These are phyloP conservation scores for Dufourea novaeangliae DNA, from an alignment of 1,140 invertebrate species.

Conservation along the genomic window DNA sequence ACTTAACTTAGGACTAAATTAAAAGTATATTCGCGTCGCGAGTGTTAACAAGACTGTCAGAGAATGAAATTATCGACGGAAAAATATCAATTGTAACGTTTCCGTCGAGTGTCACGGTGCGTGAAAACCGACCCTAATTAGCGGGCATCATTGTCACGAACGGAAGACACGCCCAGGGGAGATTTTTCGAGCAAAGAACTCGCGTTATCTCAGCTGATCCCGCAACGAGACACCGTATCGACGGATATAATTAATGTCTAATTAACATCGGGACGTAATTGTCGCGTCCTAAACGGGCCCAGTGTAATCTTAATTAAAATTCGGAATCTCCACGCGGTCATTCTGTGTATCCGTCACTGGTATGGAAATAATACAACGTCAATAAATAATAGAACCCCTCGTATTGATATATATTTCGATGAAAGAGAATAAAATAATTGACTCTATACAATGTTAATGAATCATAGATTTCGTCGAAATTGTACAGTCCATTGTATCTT, in stretches of 20 bases:
- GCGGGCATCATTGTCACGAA: slow-evolving; percentile 14
- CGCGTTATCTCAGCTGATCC: background rate
- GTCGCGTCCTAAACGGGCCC: background rate
- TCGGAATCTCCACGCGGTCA: background rate
- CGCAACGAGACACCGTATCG: background rate
- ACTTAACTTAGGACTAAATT: no score
- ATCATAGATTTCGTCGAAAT: background rate
- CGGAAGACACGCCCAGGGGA: background rate
- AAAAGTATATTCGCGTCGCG: no score
- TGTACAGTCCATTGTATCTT: no score
- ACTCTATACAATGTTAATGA: no score
- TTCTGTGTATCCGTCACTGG: background rate
- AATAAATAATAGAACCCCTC: no score
- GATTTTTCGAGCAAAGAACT: slow-evolving; percentile 15
- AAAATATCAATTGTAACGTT: background rate
- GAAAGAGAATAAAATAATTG: no score
- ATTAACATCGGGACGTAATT: slow-evolving; percentile 35
- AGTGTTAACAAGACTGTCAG: background rate
- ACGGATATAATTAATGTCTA: slow-evolving; percentile 27
- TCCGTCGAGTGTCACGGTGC: background rate
- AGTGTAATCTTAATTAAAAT: slow-evolving; percentile 33
- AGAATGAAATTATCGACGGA: background rate
- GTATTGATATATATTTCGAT: no score
- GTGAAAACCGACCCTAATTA: slow-evolving; percentile 15
- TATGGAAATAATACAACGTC: background rate